A percentile compares a stretch with the other conserved stretches of the same genome.
These are phyloP conservation scores for Dasyprocta punctata DNA, from an alignment of 2,113 vertebrate species.

Conservation along the genomic window DNA sequence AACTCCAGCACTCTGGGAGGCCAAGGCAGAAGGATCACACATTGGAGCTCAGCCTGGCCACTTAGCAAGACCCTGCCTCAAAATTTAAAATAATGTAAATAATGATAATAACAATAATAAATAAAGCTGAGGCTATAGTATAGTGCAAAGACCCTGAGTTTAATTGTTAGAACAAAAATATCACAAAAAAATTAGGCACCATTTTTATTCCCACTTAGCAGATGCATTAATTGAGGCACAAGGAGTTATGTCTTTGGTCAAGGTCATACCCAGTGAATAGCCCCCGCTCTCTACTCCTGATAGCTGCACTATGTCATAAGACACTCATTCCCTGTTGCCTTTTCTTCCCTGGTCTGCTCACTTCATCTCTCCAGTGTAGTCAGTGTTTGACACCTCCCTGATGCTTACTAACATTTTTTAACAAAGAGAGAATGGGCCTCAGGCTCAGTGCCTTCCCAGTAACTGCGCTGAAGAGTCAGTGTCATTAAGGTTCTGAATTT, in stretches of 20 bases:
- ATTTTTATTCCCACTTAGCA: not conserved
- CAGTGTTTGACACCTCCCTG: not conserved
- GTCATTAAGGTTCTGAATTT: not conserved
- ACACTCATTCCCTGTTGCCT: not conserved
- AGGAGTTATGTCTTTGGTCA: not conserved
- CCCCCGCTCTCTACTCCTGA: no score
- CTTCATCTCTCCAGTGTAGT: not conserved
- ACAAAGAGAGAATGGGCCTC: not conserved
- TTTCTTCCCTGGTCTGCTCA: not conserved
- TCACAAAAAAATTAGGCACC: not conserved
- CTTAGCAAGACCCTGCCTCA: not conserved
- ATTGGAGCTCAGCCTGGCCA: not conserved
- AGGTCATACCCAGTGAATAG: not conserved
- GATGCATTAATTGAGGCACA: not conserved
- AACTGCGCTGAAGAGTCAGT: accelerated
- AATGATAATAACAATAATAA: not conserved
- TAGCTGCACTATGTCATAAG: accelerated
- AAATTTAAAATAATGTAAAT: not conserved
- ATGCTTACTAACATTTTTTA: not conserved
- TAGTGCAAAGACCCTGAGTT: not conserved
- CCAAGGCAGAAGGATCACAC: not conserved
- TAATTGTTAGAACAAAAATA: no score
- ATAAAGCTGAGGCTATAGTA: not conserved
- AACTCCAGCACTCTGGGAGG: not conserved
- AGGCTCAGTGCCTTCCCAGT: not conserved